phyloP scores from a whole-genome alignment of 2,113 vertebrate species.

The Gadus chalcogrammus region DNA sequence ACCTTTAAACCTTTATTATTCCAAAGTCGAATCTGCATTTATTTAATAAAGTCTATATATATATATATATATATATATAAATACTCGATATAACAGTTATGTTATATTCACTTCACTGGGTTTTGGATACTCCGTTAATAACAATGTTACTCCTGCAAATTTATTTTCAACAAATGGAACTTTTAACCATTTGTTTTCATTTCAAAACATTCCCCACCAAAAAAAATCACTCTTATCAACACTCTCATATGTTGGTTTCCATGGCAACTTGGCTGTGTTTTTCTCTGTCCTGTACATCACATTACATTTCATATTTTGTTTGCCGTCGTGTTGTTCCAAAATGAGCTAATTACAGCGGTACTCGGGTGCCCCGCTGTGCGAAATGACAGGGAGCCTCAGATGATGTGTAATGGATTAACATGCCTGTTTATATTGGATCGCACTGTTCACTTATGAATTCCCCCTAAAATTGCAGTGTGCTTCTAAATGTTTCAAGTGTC shows the following conservation, averaged over 20 bases:
- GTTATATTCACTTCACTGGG: too few species aligned
- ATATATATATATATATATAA: too few species aligned
- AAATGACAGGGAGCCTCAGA: constrained; percentile 58
- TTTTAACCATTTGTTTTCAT: too few species aligned
- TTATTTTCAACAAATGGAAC: too few species aligned
- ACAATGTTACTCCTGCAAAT: too few species aligned
- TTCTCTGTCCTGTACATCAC: constrained; percentile 35
- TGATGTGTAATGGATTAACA: constrained; percentile 64
- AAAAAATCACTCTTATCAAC: too few species aligned
- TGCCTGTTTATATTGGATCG: constrained; percentile 63
- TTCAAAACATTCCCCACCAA: too few species aligned
- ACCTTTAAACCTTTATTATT: too few species aligned
- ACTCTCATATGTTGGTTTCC: constrained; percentile 21
- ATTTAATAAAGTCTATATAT: too few species aligned
- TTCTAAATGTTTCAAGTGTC: constrained; percentile 37
- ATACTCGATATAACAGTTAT: too few species aligned
- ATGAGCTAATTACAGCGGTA: constrained; percentile 68
- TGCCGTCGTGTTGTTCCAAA: constrained; percentile 59
- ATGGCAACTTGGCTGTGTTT: constrained; percentile 36
- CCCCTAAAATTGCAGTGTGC: constrained; percentile 38
- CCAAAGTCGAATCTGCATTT: too few species aligned
- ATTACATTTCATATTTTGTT: constrained; percentile 53
- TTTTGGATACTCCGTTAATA: too few species aligned
- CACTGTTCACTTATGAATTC: constrained; percentile 63
- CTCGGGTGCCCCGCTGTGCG: constrained; percentile 46